A percentile compares a stretch with the other conserved stretches of the same genome.
Conservation (phyloP, 2,888 invertebrate species). For the Heteromyza rotundicornis region DNA sequence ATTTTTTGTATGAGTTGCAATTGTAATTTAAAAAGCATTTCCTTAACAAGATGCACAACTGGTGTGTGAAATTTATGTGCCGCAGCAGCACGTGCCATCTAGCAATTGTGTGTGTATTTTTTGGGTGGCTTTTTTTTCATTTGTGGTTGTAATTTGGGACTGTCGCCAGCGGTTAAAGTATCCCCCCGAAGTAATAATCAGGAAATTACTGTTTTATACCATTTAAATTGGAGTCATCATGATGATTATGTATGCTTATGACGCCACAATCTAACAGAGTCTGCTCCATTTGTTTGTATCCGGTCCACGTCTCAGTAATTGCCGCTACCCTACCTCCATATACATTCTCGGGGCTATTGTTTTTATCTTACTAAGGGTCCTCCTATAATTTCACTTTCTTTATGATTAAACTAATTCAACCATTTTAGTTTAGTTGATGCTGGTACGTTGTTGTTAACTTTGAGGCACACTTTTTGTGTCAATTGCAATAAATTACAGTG, state of each 20-base stretch:
- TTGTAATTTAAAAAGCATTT: slow-evolving; percentile 1
- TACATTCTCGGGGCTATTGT: no score
- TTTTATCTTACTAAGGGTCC: no score
- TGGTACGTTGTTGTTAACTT: no score
- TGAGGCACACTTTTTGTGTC: slow-evolving; percentile 9
- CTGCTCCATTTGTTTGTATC: no score
- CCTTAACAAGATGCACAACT: not conserved
- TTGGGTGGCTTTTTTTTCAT: not conserved
- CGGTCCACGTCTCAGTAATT: no score
- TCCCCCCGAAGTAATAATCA: slow-evolving; percentile 58
- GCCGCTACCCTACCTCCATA: no score
- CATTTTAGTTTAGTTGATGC: no score
- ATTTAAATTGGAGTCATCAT: slow-evolving; percentile 20
- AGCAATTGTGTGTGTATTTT: not conserved
- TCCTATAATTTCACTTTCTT: no score
- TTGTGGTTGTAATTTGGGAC: slow-evolving; percentile 15
- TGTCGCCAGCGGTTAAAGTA: slow-evolving; percentile 52
- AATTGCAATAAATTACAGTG: not conserved
- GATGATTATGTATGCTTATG: no score
- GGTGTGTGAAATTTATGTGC: not conserved
- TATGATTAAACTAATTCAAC: no score
- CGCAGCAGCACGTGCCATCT: not conserved
- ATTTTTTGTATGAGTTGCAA: not conserved
- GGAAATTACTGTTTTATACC: slow-evolving; percentile 47
- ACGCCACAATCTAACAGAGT: no score